Evolutionary conservation across 2,113 vertebrate genomes (phyloP).

Genomic region (Rhombomys opimus): DNA sequence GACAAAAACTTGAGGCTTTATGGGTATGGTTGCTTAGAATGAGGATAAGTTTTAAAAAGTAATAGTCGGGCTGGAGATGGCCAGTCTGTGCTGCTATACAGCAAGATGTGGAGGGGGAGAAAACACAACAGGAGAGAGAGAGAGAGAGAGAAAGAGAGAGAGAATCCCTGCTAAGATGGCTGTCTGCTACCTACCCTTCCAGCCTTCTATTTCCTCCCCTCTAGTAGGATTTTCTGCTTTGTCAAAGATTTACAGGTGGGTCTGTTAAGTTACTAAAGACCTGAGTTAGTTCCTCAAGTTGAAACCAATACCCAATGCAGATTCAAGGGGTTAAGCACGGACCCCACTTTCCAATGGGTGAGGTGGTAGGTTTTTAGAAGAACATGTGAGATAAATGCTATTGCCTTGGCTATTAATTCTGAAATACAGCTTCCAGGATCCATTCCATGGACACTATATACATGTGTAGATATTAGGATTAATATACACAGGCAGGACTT

Average conservation of each 20-base stretch:
- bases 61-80: background rate
- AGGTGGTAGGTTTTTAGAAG: background rate
- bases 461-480: background rate
- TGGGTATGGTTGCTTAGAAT: conserved; percentile 39
- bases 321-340: background rate
- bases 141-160: background rate
- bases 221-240: background rate
- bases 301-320: background rate
- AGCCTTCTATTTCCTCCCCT: background rate
- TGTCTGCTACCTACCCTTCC: background rate
- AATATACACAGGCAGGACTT: background rate
- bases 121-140: background rate
- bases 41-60: background rate
- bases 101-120: background rate
- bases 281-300: background rate
- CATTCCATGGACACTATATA: background rate
- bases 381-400: background rate
- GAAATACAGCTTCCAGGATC: background rate
- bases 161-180: background rate
- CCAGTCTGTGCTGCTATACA: background rate
- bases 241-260: background rate
- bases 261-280: background rate
- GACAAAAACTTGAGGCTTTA: background rate
- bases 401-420: background rate
- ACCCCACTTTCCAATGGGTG: background rate